Conservation (phyloP, 2,888 invertebrate species). For the Tipula helvola region DNA sequence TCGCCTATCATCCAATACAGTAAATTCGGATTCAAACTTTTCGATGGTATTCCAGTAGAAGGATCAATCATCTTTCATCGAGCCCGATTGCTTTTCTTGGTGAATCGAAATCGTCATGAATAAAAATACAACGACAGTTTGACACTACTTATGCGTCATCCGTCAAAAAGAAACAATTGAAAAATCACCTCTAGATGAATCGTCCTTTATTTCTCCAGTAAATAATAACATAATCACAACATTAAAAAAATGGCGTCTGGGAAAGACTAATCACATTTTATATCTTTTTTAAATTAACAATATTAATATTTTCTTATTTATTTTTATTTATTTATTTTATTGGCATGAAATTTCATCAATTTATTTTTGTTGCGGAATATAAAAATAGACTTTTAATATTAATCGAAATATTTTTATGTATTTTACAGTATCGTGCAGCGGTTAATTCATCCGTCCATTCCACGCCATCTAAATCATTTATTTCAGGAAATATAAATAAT, state of each 20-base stretch:
- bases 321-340: conserved; percentile 13
- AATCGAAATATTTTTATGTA: neutral
- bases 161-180: no score
- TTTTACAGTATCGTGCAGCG: conserved; percentile 73
- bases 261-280: conserved; percentile 35
- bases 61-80: no score
- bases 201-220: neutral
- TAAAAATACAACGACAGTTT: no score
- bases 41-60: no score
- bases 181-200: no score
- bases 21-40: no score
- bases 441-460: conserved; percentile 55
- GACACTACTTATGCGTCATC: no score
- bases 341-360: conserved; percentile 10
- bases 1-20: no score
- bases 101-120: no score
- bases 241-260: conserved; percentile 30
- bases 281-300: conserved; percentile 13
- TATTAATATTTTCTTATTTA: conserved; percentile 9
- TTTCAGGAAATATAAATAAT: conserved; percentile 25
- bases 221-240: neutral
- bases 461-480: conserved; percentile 52
- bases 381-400: neutral
- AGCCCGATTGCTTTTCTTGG: no score
- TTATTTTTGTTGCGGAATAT: neutral